Evolutionary conservation across 2,113 vertebrate species (phyloP).

Genomic region (Bombycilla garrulus): DNA sequence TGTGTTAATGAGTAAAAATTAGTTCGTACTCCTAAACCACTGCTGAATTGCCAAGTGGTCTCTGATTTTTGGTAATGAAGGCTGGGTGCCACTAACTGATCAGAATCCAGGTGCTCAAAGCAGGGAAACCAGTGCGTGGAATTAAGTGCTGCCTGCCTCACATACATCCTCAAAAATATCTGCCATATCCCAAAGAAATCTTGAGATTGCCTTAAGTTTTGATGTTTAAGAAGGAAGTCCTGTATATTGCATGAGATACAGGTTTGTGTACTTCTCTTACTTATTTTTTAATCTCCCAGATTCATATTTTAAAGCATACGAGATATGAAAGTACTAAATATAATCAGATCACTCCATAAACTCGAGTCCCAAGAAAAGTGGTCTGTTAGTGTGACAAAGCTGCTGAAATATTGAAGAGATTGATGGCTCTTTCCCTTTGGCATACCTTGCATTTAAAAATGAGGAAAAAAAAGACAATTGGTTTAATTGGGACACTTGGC

Average conservation of each 20-base stretch:
- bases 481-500: neutral
- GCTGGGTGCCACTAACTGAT: fast-evolving
- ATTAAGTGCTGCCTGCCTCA: neutral
- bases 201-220: neutral
- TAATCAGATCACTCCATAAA: neutral
- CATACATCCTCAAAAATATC: neutral
- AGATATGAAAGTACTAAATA: neutral
- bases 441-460: neutral
- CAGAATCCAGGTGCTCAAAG: neutral
- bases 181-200: neutral
- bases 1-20: neutral
- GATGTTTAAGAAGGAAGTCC: neutral
- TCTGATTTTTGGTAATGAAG: neutral
- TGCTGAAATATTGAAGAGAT: neutral
- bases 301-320: neutral
- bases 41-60: neutral
- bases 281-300: neutral
- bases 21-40: neutral
- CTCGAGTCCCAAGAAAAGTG: neutral
- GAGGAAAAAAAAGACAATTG: neutral
- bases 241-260: neutral
- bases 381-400: neutral
- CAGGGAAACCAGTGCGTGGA: neutral
- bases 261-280: neutral
- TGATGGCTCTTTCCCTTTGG: neutral